Evolutionary conservation across 1,140 invertebrate genomes (phyloP), one percentile per base, ranked within the genome.

Genomic region (Xylocopa sonorina): DNA sequence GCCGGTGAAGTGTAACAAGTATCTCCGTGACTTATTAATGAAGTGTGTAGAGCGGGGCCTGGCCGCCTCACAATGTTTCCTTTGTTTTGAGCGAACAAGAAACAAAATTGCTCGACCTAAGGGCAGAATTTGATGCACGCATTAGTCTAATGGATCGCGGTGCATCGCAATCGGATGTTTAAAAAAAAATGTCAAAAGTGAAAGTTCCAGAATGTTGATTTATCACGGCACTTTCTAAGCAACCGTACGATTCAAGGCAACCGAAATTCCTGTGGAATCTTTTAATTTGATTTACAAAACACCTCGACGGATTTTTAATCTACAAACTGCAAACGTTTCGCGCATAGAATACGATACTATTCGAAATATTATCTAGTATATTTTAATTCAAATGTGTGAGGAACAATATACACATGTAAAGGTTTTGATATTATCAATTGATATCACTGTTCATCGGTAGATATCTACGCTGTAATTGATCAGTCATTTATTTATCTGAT

Each of bases 191-290:
- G 16, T 16, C n/a, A 21, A 21, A 24, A 16, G 57, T 51, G 58
- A 74, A 63, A 51, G 55, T 72, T 46, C n/a, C 43, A 10, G 57
- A 32, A 62, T n/a, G 18, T 51, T 32, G 6, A 24, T 34, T 51
- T 21, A 10, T 32, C 12, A 2, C 5, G 1, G 5, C 5, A 18
- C 69, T 48, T 72, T 72, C 41, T 48, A 72, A 46, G 3, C 7
- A n/a, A 18, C 10, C 32, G 18, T 29, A 0, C 14, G 21, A 9
- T 53, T 64, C 16, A 21, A 14, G 50, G 12, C 9, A 7, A n/a
- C n/a, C n/a, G n/a, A n/a, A n/a, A n/a, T n/a, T n/a, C n/a, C n/a
- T n/a, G n/a, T n/a, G n/a, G n/a, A n/a, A n/a, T n/a, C n/a, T n/a
- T n/a, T 60, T 6, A 6, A 34, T 12, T 41, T 62, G n/a, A n/a